Evolutionary conservation across 35 echinoderm and acorn worm species (phyloP), one percentile per base, ranked within the genome.

Genomic region (Apostichopus japonicus): DNA sequence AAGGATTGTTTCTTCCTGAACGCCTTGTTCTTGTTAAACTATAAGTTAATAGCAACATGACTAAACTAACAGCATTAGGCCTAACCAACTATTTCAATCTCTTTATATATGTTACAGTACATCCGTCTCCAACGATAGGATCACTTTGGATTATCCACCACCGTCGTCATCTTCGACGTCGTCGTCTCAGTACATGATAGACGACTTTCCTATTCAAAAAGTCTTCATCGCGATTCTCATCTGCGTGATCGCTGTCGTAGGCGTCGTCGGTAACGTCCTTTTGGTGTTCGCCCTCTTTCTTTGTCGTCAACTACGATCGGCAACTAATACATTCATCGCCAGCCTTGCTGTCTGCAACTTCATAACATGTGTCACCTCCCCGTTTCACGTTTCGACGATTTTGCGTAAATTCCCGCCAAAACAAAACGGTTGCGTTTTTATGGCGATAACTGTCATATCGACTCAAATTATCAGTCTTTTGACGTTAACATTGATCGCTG

Each of bases 251-350:
- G 65, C 86, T 17, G 25, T 65, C 56, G 70, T 65, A 10, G 94
- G 94, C n/a, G 14, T 95, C 57, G 10, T 88, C 53, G 94, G 94
- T 3, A 95, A 95, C 56, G 9, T 14, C 4, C 13, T 87, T 23
- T 80, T 95, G 67, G 53, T 95, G 24, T n/a, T 87, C 24, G 80
- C 83, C 55, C 81, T 95, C 13, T 76, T 72, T 53, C 16, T 86
- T 17, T 86, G 80, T 1, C 80, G 83, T 72, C 92, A 92, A 79
- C 86, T 94, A 4, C 93, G 79, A n/a, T 90, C 77, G 11, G 71
- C 62, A 11, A 94, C 93, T 15, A 94, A 94, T 80, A 88, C 67
- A 9, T 94, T 94, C 88, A 79, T 94, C 19, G 65, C 77, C 14
- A 91, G 77, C 61, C 78, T 94, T 3, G 77, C 87, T 11, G 93